Base-by-base conservation (phyloP, 92 coral and sea anemone genomes). In the Siderastrea radians region DNA sequence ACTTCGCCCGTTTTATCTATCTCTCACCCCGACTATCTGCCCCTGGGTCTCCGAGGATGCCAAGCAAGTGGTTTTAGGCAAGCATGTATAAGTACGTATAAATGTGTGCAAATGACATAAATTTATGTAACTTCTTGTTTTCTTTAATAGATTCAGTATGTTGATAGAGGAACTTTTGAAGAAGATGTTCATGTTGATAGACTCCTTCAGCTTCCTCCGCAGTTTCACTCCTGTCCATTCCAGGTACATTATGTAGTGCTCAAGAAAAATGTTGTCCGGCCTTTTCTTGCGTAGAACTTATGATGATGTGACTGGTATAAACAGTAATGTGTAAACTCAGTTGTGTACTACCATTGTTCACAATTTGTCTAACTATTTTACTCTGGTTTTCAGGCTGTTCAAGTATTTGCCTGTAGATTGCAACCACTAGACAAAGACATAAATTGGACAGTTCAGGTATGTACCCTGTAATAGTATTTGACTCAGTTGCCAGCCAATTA, bases 381-480 rank as follows among this genome's bases (percentile, higher is more conserved):
- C 50, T 7, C 62, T 72, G 7, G 4, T 52, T 67, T 58, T 45
- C 82, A 96, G 99, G 99, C 99, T 55, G 91, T 97, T 51, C 92
- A 97, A 58, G 99, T 95, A 52, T 95, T 89, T 77, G 91, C 88
- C 13, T 95, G 99, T 76, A 93, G 99, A 83, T 72, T 97, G 44
- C 93, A 92, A 26, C 99, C 99, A 3, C 79, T 93, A 73, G 99
- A 97, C 90, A 93, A 97, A 86, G 95, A 92, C 69, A 53, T 61
- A 13, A 75, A 49, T 50, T 97, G 99, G 99, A 97, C 99, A 50
- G 89, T 86, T 10, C 87, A 93, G 97, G 99, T 96, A 64, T 50
- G 50, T 80, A 8, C 38, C 38, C 38, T 26, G 38, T 26, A 26
- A 26, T 26, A 26, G 38, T 26, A 26, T 26, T 26, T 26, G 38